phyloP scores from a whole-genome alignment of 2,797 vertebrate genomes.

The Peromyscus aztecus region DNA sequence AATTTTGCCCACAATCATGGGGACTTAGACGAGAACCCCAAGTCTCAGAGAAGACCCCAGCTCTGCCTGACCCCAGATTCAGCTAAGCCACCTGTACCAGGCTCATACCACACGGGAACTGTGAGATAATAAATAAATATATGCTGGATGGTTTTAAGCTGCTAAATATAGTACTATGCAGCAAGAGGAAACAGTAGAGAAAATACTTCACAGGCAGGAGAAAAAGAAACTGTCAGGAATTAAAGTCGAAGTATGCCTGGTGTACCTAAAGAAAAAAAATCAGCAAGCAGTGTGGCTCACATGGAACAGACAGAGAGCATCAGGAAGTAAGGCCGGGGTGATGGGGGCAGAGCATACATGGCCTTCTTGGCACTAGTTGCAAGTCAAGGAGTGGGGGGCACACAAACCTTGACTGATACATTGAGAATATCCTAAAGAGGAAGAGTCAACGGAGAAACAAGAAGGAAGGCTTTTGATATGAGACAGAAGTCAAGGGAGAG shows the following conservation, averaged over 20 bases:
- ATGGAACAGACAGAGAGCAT: background rate
- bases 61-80: background rate
- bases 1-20: background rate
- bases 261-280: background rate
- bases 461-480: background rate
- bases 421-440: background rate
- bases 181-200: constrained; percentile 16
- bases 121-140: background rate
- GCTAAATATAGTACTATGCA: background rate
- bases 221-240: background rate
- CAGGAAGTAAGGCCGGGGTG: background rate
- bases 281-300: background rate
- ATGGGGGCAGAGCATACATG: rapidly evolving
- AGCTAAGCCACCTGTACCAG: background rate
- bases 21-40: background rate
- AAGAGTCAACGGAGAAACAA: background rate
- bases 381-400: background rate
- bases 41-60: background rate
- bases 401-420: background rate
- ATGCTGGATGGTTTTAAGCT: background rate
- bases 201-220: constrained; percentile 12
- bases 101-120: background rate
- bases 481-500: background rate
- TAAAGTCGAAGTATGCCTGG: background rate
- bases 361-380: background rate